Evolutionary conservation across 1,140 invertebrate species (phyloP).

Genomic region (Atta texana): DNA sequence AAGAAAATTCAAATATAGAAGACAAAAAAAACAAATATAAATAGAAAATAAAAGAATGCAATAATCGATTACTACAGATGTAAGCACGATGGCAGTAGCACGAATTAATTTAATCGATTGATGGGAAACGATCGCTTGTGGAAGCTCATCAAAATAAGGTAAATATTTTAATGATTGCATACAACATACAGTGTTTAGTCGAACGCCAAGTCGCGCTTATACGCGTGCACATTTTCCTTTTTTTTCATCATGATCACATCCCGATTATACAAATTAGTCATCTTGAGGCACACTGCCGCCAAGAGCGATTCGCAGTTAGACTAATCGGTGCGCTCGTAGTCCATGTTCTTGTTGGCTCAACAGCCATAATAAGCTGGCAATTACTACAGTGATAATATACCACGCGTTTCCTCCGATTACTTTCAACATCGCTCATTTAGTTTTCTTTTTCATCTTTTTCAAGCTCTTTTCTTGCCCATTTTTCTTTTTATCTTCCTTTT

Average conservation of each 20-base stretch:
- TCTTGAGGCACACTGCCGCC: constrained; percentile 23
- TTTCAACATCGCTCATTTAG: constrained; percentile 24
- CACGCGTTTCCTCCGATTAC: constrained; percentile 48
- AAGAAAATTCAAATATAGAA: not conserved
- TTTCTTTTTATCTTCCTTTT: not conserved
- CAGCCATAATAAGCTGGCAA: constrained; percentile 45
- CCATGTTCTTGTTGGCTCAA: constrained; percentile 48
- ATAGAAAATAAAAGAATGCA: not conserved
- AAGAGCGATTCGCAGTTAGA: constrained; percentile 49
- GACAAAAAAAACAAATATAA: not conserved
- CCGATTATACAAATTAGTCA: constrained; percentile 48
- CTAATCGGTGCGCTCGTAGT: constrained; percentile 45
- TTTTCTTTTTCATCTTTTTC: not conserved
- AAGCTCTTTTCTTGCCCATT: not conserved
- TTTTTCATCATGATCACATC: constrained; percentile 25
- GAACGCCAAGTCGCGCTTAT: constrained; percentile 10
- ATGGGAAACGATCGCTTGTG: not conserved
- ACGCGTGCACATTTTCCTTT: not conserved
- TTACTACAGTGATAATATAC: constrained; percentile 59
- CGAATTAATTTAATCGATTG: constrained; percentile 6
- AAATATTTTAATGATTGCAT: constrained; percentile 34
- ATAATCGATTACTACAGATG: not conserved
- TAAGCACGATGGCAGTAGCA: not conserved
- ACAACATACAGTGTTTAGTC: not conserved
- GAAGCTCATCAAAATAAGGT: constrained; percentile 19